Conservation (phyloP, 2,888 invertebrate species). For the Yponomeuta malinellus region DNA sequence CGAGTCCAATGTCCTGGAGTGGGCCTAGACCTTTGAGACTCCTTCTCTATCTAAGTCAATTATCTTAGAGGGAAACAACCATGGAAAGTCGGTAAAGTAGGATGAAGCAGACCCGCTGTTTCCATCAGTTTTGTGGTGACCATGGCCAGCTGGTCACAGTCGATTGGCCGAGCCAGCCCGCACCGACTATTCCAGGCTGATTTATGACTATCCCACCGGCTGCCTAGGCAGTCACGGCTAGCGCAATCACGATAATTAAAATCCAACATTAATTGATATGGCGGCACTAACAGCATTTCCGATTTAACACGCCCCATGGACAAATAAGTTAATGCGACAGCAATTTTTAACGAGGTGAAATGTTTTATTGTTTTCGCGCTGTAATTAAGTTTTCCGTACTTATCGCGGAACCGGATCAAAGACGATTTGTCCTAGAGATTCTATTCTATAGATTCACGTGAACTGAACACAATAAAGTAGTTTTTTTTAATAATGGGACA, state of each 20-base stretch:
- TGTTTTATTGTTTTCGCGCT: neutral
- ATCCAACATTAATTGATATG: constrained; percentile 58
- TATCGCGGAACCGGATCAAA: too few relatives aligned
- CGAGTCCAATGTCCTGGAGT: too few relatives aligned
- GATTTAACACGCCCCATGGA: constrained; percentile 37
- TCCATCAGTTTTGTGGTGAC: constrained; percentile 22
- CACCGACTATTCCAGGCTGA: constrained; percentile 30
- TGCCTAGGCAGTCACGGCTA: constrained; percentile 43
- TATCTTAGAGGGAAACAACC: too few relatives aligned
- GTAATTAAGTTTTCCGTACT: too few relatives aligned
- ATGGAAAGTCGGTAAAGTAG: neutral
- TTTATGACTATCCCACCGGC: constrained; percentile 44
- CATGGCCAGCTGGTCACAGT: constrained; percentile 43
- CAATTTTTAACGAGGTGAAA: neutral
- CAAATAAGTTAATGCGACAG: constrained; percentile 10
- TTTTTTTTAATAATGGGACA: too few relatives aligned
- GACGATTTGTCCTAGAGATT: too few relatives aligned
- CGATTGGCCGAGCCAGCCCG: constrained; percentile 40
- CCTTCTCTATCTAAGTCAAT: too few relatives aligned
- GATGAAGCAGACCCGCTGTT: neutral
- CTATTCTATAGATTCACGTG: too few relatives aligned
- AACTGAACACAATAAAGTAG: too few relatives aligned
- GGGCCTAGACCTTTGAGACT: too few relatives aligned
- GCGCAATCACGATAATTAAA: constrained; percentile 58
- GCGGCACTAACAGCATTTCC: constrained; percentile 52